Percentiles rank a stretch among this genome's conserved stretches.
Conservation (phyloP, 2,888 invertebrate genomes). For the Drosophila ustulata region DNA sequence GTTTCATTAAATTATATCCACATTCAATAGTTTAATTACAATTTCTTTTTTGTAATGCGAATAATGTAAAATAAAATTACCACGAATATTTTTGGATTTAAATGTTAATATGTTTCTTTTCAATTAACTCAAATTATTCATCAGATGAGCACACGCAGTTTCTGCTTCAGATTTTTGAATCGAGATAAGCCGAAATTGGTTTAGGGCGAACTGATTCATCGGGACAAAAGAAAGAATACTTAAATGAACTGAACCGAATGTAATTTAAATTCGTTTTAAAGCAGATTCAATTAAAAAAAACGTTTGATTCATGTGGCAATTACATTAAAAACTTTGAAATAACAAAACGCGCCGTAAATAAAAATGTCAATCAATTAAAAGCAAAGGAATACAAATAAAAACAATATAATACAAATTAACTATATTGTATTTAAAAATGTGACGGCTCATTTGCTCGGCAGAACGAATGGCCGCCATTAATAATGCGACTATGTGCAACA, state of each 20-base stretch:
- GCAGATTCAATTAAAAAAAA: conserved; percentile 34
- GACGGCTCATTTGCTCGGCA: conserved; percentile 40
- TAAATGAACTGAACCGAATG: conserved; percentile 10
- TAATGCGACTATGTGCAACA: conserved; percentile 34
- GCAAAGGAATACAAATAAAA: not conserved
- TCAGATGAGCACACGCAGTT: too few relatives aligned
- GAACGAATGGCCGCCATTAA: conserved; percentile 31
- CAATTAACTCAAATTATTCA: not conserved
- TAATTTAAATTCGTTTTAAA: conserved; percentile 12
- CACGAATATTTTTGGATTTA: not conserved
- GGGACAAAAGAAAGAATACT: not conserved
- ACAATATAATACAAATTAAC: conserved; percentile 49
- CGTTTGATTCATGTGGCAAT: conserved; percentile 30
- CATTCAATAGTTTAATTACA: not conserved
- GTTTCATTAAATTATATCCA: too few relatives aligned
- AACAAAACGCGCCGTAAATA: conserved; percentile 17
- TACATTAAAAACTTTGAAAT: conserved; percentile 32
- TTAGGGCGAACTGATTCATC: not conserved
- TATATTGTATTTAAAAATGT: conserved; percentile 34
- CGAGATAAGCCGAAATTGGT: not conserved
- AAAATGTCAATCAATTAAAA: conserved; percentile 44
- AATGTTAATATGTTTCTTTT: not conserved
- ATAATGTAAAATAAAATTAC: too few relatives aligned
- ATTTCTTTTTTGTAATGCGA: not conserved
- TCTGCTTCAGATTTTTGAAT: not conserved